Conservation (phyloP, 2,113 vertebrate genomes). For the Lutjanus erythropterus region DNA sequence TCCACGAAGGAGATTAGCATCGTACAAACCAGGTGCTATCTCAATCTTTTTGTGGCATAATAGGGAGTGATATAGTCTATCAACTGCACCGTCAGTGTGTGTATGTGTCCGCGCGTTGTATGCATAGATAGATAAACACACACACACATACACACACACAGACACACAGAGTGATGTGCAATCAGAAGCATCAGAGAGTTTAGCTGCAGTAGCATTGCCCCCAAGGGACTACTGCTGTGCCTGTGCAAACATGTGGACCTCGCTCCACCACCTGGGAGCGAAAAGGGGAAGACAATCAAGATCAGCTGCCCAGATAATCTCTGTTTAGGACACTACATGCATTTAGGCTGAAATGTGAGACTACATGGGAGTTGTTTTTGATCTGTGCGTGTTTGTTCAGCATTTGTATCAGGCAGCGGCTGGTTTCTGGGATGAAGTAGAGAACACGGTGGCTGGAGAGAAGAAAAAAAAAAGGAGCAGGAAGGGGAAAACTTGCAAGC, state of each 20-base stretch:
- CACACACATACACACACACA: constrained; percentile 45
- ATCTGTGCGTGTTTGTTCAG: constrained; percentile 79
- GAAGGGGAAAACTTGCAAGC: constrained; percentile 15
- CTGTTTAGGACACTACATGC: constrained; percentile 78
- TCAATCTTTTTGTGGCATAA: constrained; percentile 59
- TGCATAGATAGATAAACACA: constrained; percentile 64
- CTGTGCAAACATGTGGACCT: constrained; percentile 81
- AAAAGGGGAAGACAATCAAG: constrained; percentile 80
- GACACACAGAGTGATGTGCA: constrained; percentile 59
- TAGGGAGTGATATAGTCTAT: constrained; percentile 67
- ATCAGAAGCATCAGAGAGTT: constrained; percentile 79
- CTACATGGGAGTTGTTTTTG: constrained; percentile 70
- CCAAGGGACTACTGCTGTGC: constrained; percentile 74
- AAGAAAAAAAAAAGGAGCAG: not conserved
- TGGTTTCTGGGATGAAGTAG: constrained; percentile 42
- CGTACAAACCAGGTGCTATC: constrained; percentile 61
- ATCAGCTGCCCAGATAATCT: constrained; percentile 80
- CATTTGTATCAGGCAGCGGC: constrained; percentile 53
- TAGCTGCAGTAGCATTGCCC: constrained; percentile 70
- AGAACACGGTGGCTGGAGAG: constrained; percentile 15
- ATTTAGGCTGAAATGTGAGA: constrained; percentile 80
- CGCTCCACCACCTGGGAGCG: constrained; percentile 71
- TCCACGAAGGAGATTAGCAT: constrained; percentile 67
- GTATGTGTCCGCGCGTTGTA: constrained; percentile 41
- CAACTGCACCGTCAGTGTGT: constrained; percentile 55